phyloP scores from a whole-genome alignment of 2,797 vertebrate species.

The Phalanger gymnotis region DNA sequence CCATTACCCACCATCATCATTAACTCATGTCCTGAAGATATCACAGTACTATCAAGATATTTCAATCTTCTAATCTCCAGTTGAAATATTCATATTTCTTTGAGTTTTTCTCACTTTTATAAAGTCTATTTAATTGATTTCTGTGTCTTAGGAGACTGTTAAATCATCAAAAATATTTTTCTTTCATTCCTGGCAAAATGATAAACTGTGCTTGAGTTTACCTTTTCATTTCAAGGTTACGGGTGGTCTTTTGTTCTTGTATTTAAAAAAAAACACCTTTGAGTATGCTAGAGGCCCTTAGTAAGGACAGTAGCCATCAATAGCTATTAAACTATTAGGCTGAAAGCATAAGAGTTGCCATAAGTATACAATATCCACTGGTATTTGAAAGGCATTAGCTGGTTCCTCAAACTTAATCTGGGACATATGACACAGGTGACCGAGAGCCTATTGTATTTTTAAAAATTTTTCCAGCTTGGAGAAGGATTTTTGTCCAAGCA shows the following conservation, averaged over 20 bases:
- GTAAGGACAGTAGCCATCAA: neutral
- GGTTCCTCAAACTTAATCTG: neutral
- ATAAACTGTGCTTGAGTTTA: neutral
- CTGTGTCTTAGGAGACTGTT: neutral
- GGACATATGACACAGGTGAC: neutral
- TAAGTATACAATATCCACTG: neutral
- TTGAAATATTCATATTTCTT: neutral
- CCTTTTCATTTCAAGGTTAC: neutral
- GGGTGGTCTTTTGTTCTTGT: neutral
- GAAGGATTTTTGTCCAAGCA: neutral
- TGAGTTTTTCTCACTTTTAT: neutral
- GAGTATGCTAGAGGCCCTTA: neutral
- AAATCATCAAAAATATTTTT: neutral
- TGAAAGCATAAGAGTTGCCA: neutral
- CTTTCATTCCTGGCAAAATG: neutral
- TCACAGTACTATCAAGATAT: neutral
- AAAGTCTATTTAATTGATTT: neutral
- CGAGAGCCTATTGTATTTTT: neutral
- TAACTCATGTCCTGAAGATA: neutral
- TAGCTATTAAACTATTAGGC: neutral
- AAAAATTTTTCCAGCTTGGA: neutral
- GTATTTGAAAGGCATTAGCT: neutral
- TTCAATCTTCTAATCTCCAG: neutral
- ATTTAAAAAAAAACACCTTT: neutral
- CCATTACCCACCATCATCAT: neutral